Evolutionary conservation across 2,113 vertebrate genomes (phyloP), one percentile per base, ranked within the genome.

Genomic region (Sceloporus tristichus): DNA sequence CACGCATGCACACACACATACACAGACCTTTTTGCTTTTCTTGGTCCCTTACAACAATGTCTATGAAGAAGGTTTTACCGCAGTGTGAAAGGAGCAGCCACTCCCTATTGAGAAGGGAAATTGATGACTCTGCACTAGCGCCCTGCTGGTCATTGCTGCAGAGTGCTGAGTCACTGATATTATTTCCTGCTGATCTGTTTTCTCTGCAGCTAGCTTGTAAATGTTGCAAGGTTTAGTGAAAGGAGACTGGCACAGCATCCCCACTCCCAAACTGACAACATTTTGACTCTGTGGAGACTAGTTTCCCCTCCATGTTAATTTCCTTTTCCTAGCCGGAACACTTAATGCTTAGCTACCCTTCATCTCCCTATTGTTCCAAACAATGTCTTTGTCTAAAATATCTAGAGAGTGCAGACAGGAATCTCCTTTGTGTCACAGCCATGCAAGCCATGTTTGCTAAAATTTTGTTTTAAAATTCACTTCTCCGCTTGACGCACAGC

Each of bases 111-210:
- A 93, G 92, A 89, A 92, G 79, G 75, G 89, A 93, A 96, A 95
- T 94, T 92, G 94, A 93, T 96, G 95, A 96, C 85, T 95, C 93
- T 94, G 95, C 95, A 95, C 85, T 87, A 93, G 91, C 91, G 86
- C 91, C 93, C 94, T 91, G 94, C 94, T 95, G 95, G 93, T 82
- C 94, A 94, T 91, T 78, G 86, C 93, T 94, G 93, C 95, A 92
- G 94, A 95, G 93, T 95, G 95, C 94, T 90, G 2, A 95, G 92
- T 96, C 95, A 96, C 94, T 86, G 93, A 95, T 95, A 95, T 95
- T 90, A 38, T 88, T 93, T 93, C 90, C 94, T 91, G 91, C 94
- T 94, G 93, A 93, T 95, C 93, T 92, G 82, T 93, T 96, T 95
- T 91, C 89, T 92, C 88, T 91, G 79, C 85, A 94, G 89, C 93